Percentiles rank a stretch among this genome's conserved stretches.
phyloP scores from a whole-genome alignment of 2,113 vertebrate species.

The Hypocryptadius cinnamomeus region DNA sequence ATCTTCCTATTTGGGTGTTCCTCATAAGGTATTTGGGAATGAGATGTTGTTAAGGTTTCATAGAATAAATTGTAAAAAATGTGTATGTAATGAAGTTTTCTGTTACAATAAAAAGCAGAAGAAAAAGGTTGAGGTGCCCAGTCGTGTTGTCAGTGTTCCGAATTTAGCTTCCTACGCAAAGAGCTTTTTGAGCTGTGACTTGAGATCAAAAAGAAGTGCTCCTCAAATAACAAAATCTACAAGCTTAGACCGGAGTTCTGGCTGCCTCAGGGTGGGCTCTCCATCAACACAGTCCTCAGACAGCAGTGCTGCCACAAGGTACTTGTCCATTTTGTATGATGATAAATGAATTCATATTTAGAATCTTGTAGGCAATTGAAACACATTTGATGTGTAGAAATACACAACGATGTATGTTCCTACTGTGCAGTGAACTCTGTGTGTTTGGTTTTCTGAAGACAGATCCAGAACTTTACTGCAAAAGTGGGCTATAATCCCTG shows the following conservation, averaged over 20 bases:
- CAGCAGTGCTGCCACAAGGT: constrained; percentile 62
- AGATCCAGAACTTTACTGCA: background rate
- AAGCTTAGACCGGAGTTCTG: constrained; percentile 73
- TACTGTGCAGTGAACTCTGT: background rate
- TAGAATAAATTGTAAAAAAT: background rate
- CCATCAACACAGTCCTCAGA: constrained; percentile 59
- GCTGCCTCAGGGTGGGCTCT: constrained; percentile 47
- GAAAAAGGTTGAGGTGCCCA: constrained; percentile 74
- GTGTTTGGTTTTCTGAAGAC: background rate
- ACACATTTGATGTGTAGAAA: background rate
- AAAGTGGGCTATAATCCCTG: background rate
- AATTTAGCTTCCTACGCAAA: constrained; percentile 80
- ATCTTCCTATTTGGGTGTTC: background rate
- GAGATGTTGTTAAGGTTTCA: background rate
- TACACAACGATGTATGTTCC: background rate
- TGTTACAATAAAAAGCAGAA: constrained; percentile 70
- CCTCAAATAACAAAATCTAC: constrained; percentile 73
- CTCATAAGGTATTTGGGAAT: background rate
- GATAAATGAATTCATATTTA: background rate
- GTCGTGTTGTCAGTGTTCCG: constrained; percentile 81
- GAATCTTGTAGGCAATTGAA: background rate
- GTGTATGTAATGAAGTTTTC: background rate
- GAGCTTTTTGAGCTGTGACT: constrained; percentile 75
- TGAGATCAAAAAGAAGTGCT: constrained; percentile 65
- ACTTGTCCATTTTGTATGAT: background rate